Conservation (phyloP, 1,140 invertebrate species). For the Lysiphlebus fabarum region DNA sequence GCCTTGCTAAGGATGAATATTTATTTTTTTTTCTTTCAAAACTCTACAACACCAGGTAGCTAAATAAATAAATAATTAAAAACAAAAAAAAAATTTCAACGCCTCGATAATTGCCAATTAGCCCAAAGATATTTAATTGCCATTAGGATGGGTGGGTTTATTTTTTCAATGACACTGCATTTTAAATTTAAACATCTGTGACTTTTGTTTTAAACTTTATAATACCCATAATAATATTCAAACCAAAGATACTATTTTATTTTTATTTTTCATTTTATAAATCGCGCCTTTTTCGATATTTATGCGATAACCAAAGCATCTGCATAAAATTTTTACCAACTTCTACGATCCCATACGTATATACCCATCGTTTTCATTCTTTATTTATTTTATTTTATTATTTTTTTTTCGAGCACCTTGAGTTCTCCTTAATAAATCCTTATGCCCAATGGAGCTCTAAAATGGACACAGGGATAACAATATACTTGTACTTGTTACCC, state of each 20-base stretch:
- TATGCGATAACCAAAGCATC: conserved; percentile 32
- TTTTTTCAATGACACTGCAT: background rate
- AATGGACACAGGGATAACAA: conserved; percentile 5
- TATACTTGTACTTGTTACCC: background rate
- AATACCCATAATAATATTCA: background rate
- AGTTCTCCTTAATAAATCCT: conserved; percentile 42
- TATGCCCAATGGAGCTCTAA: conserved; percentile 5
- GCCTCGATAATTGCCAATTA: conserved; percentile 56
- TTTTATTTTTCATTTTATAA: background rate
- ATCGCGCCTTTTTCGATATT: conserved; percentile 29
- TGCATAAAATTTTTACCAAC: conserved; percentile 36
- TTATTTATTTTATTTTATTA: conserved; percentile 19
- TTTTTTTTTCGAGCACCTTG: conserved; percentile 15
- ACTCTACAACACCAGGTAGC: conserved; percentile 12
- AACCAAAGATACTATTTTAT: conserved; percentile 2
- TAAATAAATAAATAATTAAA: background rate
- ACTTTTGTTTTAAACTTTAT: background rate
- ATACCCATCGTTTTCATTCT: conserved; percentile 18
- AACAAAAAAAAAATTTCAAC: conserved; percentile 38
- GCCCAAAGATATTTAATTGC: conserved; percentile 54
- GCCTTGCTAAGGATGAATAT: background rate
- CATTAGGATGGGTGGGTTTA: conserved; percentile 39
- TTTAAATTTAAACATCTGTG: conserved; percentile 9
- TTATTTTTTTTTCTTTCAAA: background rate
- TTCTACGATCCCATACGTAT: conserved; percentile 2